Percentiles rank a stretch among this genome's conserved stretches.
phyloP scores from a whole-genome alignment of 2,888 invertebrate genomes.

The Oscheius sp. region DNA sequence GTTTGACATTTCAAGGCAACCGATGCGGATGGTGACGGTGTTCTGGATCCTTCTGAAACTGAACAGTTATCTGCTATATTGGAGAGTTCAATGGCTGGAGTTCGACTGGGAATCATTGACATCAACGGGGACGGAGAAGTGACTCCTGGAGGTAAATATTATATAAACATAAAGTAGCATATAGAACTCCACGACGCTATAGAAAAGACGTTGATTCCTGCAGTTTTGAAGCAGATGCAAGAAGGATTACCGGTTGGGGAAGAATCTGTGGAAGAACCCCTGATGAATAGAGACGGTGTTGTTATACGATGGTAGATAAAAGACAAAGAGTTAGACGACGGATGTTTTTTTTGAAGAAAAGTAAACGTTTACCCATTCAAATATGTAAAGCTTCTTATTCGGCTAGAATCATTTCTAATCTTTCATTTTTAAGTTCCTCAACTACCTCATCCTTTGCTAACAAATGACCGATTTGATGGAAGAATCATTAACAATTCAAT shows the following conservation, averaged over 20 bases:
- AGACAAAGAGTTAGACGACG: no score
- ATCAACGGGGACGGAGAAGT: constrained; percentile 4
- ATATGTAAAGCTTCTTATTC: no score
- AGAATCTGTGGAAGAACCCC: neutral
- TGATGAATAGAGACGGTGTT: constrained; percentile 4
- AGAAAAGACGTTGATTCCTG: neutral
- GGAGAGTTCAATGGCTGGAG: neutral
- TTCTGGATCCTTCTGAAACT: neutral
- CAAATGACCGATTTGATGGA: no score
- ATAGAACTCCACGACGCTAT: neutral
- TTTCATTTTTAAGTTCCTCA: no score
- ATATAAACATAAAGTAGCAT: neutral
- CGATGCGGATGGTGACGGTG: neutral
- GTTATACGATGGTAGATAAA: constrained; percentile 6
- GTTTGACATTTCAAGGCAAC: neutral
- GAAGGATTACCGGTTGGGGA: neutral
- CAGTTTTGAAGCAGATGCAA: neutral
- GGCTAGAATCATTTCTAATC: no score
- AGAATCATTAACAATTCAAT: no score
- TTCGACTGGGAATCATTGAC: neutral
- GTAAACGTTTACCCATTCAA: no score
- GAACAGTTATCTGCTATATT: neutral
- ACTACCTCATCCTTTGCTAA: no score
- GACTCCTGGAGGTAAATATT: neutral
- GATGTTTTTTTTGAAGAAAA: no score